These are phyloP conservation scores for Lacanobia oleracea DNA, from an alignment of 2,888 invertebrate genomes.

Conservation along the genomic window DNA sequence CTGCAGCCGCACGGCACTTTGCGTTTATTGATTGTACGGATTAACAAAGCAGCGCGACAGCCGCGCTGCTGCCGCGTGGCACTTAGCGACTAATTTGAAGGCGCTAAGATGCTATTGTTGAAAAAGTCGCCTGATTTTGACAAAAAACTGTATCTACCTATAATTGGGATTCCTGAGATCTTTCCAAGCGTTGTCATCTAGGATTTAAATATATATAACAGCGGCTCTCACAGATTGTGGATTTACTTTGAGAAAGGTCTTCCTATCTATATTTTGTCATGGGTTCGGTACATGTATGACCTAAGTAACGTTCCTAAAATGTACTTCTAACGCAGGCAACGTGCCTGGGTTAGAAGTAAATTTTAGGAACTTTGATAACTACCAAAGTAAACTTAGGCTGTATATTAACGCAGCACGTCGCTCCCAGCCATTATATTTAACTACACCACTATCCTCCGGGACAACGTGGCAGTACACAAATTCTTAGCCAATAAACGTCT, in stretches of 20 bases:
- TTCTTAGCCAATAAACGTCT: conserved; percentile 22
- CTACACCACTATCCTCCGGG: conserved; percentile 18
- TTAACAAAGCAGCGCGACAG: too few species aligned
- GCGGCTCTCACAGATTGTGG: background rate
- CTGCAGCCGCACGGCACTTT: too few species aligned
- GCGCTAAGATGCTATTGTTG: background rate
- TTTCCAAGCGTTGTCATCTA: too few species aligned
- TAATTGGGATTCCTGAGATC: too few species aligned
- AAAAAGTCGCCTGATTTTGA: too few species aligned
- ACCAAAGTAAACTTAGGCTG: conserved; percentile 1
- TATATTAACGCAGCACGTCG: conserved; percentile 4
- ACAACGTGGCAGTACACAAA: conserved; percentile 4
- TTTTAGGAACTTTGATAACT: background rate
- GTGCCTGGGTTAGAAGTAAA: background rate
- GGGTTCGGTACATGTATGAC: background rate
- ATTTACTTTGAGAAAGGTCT: background rate
- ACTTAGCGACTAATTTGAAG: too few species aligned
- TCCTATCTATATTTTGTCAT: background rate
- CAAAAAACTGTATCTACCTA: too few species aligned
- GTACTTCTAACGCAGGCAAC: background rate
- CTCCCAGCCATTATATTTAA: conserved; percentile 5
- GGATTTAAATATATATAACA: too few species aligned
- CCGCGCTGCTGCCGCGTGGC: too few species aligned
- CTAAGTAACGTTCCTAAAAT: background rate
- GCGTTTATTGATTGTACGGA: too few species aligned